These are phyloP conservation scores for Garra rufa DNA, from an alignment of 2,113 vertebrate species.

Conservation along the genomic window DNA sequence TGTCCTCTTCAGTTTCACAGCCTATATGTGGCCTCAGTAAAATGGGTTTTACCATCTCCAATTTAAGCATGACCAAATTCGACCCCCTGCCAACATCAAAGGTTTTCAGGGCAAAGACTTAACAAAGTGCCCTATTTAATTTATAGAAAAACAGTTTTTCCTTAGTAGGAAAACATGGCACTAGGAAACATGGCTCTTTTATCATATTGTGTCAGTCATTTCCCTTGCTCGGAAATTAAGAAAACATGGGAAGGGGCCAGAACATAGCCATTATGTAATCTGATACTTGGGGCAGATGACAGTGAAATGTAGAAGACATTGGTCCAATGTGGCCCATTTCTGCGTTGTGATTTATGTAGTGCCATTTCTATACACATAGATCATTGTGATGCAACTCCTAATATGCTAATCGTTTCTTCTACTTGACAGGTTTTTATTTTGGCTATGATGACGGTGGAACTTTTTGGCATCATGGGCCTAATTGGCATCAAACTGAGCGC, in stretches of 20 bases:
- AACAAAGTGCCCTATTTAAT: slow-evolving; percentile 43
- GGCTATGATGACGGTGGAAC: slow-evolving; percentile 95
- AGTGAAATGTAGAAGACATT: slow-evolving; percentile 54
- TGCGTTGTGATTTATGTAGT: neutral
- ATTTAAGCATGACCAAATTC: slow-evolving; percentile 67
- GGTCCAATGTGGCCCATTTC: slow-evolving; percentile 24
- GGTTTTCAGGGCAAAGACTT: slow-evolving; percentile 49
- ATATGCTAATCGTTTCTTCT: neutral
- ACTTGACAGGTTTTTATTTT: slow-evolving; percentile 87
- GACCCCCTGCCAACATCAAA: slow-evolving; percentile 71
- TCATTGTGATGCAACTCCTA: neutral
- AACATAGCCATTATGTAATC: slow-evolving; percentile 62
- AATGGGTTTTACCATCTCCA: slow-evolving; percentile 73
- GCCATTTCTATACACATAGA: neutral
- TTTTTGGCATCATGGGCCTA: slow-evolving; percentile 99
- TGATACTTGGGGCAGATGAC: slow-evolving; percentile 62
- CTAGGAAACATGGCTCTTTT: slow-evolving; percentile 47
- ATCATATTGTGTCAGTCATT: slow-evolving; percentile 63
- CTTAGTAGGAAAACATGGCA: slow-evolving; percentile 20
- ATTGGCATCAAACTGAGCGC: slow-evolving; percentile 98
- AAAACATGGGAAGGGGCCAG: slow-evolving; percentile 8
- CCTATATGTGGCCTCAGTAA: slow-evolving; percentile 68
- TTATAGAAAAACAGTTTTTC: slow-evolving; percentile 40
- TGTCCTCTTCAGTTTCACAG: slow-evolving; percentile 58
- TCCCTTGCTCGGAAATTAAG: slow-evolving; percentile 53